These are phyloP conservation scores for Craseonycteris thonglongyai DNA, from an alignment of 2,113 vertebrate genomes.

Conservation along the genomic window DNA sequence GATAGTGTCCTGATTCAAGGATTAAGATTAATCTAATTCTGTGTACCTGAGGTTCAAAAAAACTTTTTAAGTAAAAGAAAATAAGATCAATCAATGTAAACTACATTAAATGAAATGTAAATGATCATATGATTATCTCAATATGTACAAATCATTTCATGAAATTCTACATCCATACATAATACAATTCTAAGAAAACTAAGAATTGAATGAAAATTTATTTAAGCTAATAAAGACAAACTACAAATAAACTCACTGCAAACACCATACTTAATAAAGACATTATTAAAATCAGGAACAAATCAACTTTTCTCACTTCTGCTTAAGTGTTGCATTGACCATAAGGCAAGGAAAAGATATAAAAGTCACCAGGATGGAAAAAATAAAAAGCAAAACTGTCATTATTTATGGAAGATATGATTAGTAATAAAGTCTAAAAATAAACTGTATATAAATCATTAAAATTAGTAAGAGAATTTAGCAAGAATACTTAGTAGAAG, in stretches of 20 bases:
- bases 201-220: background rate
- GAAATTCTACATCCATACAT: background rate
- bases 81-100: background rate
- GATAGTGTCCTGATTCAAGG: background rate
- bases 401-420: background rate
- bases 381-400: background rate
- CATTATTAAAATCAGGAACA: background rate
- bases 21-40: background rate
- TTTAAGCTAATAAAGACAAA: background rate
- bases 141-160: background rate
- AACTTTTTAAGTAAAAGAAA: background rate
- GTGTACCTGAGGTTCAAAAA: background rate
- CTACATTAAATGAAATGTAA: background rate
- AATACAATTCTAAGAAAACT: constrained; percentile 1
- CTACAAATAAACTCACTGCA: background rate
- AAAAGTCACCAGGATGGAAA: background rate
- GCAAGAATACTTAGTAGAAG: background rate
- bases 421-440: background rate
- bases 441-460: background rate
- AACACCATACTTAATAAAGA: background rate
- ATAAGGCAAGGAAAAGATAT: background rate
- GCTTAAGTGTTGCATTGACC: background rate
- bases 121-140: background rate
- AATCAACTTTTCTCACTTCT: background rate
- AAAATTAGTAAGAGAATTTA: background rate